Percentiles rank a stretch among this genome's conserved stretches.
These are phyloP conservation scores for Diadophis punctatus DNA, from an alignment of 2,113 vertebrate genomes.

Conservation along the genomic window DNA sequence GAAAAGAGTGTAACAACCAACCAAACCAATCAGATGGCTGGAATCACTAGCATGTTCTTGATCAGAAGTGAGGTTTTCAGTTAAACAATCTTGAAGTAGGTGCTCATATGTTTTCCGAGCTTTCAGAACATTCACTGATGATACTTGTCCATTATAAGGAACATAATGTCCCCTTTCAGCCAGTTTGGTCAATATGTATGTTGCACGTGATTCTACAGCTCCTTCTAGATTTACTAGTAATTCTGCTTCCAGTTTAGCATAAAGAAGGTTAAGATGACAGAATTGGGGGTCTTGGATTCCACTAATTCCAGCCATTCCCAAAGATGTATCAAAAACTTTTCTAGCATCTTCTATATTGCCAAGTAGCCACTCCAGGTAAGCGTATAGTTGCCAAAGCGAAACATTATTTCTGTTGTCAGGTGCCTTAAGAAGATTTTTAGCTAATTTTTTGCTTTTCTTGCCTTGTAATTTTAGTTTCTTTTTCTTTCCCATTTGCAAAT, in stretches of 20 bases:
- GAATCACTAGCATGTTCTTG: not conserved
- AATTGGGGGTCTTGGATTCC: slow-evolving; percentile 69
- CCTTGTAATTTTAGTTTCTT: slow-evolving; percentile 85
- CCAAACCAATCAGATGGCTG: slow-evolving; percentile 65
- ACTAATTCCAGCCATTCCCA: slow-evolving; percentile 61
- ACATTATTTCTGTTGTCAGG: slow-evolving; percentile 81
- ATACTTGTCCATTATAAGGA: slow-evolving; percentile 64
- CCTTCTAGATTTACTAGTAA: slow-evolving; percentile 28
- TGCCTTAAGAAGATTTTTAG: slow-evolving; percentile 89
- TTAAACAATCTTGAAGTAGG: slow-evolving; percentile 62
- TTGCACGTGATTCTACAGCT: slow-evolving; percentile 62
- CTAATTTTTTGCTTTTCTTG: slow-evolving; percentile 84
- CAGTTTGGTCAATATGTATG: slow-evolving; percentile 76
- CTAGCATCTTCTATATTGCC: slow-evolving; percentile 86
- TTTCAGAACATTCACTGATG: slow-evolving; percentile 78
- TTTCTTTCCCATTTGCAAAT: slow-evolving; percentile 75
- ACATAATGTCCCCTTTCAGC: slow-evolving; percentile 68
- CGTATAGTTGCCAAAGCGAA: slow-evolving; percentile 86
- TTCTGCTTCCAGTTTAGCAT: slow-evolving; percentile 85
- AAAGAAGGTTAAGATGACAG: slow-evolving; percentile 83
- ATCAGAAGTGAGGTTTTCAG: slow-evolving; percentile 11
- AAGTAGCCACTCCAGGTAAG: slow-evolving; percentile 91
- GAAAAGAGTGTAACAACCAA: slow-evolving; percentile 85
- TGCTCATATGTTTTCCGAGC: slow-evolving; percentile 84
- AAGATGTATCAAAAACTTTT: slow-evolving; percentile 86